These are phyloP conservation scores for Marronus borbonicus DNA, from an alignment of 2,888 invertebrate species.

Conservation along the genomic window DNA sequence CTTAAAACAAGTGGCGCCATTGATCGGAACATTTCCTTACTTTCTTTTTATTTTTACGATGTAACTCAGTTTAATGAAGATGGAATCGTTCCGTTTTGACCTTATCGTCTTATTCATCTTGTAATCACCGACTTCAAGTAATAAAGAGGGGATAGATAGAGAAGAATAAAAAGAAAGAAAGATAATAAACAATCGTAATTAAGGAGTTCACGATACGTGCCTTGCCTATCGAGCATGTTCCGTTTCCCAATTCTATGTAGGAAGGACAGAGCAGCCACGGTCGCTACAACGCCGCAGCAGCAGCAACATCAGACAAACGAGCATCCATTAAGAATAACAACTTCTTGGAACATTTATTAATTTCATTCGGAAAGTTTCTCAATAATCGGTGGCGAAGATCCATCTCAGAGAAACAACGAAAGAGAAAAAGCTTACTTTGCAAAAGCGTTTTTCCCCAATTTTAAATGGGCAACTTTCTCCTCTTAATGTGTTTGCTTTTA, in stretches of 20 bases:
- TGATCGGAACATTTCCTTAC: neutral
- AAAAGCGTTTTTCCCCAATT: slow-evolving; percentile 42
- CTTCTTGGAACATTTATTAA: slow-evolving; percentile 53
- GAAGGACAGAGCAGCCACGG: slow-evolving; percentile 1
- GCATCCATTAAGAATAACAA: slow-evolving; percentile 54
- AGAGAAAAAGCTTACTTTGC: neutral
- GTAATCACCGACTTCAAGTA: slow-evolving; percentile 24
- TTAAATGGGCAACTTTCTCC: slow-evolving; percentile 40
- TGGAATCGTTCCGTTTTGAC: neutral
- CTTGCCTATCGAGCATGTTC: slow-evolving; percentile 28
- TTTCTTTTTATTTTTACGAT: neutral
- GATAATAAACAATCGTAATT: slow-evolving; percentile 42
- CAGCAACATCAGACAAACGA: slow-evolving; percentile 35
- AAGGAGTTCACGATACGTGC: slow-evolving; percentile 43
- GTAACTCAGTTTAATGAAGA: slow-evolving; percentile 10
- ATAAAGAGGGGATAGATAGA: slow-evolving; percentile 25
- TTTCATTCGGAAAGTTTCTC: slow-evolving; percentile 51
- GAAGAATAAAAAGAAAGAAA: slow-evolving; percentile 17
- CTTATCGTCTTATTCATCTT: slow-evolving; percentile 26
- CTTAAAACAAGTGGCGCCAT: too few relatives aligned
- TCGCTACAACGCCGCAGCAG: slow-evolving; percentile 1
- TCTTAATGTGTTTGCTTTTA: slow-evolving; percentile 48
- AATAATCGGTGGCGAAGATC: slow-evolving; percentile 46
- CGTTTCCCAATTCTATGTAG: slow-evolving; percentile 12
- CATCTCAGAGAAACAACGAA: slow-evolving; percentile 42